Conservation (phyloP, 2,797 vertebrate genomes). For the Oceanodroma leucorhoa region DNA sequence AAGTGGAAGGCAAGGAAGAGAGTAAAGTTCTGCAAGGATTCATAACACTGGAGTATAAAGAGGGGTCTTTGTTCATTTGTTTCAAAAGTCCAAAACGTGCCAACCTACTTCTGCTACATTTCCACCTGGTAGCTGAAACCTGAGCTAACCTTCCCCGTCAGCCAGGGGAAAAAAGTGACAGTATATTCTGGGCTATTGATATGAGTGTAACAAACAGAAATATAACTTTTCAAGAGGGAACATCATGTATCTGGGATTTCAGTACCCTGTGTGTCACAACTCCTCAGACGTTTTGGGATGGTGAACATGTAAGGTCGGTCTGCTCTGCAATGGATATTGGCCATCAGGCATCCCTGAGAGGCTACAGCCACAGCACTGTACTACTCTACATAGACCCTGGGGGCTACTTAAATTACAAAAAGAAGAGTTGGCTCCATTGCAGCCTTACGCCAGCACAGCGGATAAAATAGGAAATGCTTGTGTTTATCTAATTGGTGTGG, state of each 20-base stretch:
- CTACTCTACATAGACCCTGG: not conserved
- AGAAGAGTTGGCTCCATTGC: not conserved
- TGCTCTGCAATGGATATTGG: accelerated
- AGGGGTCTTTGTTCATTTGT: not conserved
- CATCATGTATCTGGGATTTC: not conserved
- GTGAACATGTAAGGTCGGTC: too few relatives aligned
- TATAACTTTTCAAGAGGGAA: not conserved
- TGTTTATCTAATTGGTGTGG: not conserved
- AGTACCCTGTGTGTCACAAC: not conserved
- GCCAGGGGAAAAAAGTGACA: not conserved
- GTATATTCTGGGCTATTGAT: not conserved
- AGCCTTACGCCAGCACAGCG: not conserved
- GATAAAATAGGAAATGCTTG: not conserved
- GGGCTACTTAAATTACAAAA: not conserved
- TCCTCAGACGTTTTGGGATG: not conserved
- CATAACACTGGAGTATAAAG: not conserved
- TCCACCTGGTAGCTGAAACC: not conserved
- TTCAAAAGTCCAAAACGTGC: not conserved
- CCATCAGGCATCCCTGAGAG: not conserved
- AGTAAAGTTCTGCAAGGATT: not conserved
- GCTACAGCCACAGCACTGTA: not conserved
- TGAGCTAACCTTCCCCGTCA: not conserved
- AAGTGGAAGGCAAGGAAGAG: not conserved
- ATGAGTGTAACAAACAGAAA: not conserved
- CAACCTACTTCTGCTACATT: not conserved